Base-by-base conservation (phyloP, 2,113 vertebrate species). In the Pterophyllum scalare region DNA sequence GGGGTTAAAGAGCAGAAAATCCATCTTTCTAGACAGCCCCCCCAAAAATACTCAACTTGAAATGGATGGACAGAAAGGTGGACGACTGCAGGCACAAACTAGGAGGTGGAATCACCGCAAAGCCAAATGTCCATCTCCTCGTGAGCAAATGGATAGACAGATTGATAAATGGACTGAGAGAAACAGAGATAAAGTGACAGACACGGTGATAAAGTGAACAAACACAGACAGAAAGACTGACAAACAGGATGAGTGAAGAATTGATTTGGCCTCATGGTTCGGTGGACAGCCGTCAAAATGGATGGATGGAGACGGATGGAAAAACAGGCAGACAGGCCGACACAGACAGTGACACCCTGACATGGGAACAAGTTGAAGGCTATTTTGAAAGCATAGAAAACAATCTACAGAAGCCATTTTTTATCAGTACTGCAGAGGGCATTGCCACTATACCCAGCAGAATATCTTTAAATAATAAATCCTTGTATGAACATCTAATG, bases 1-100 rank as follows among this genome's bases (percentile, higher is more conserved):
- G 93, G 91, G 96, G 95, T 96, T 96, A 96, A 96, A 95, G 94
- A 96, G 95, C 95, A 96, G 95, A 35, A 24, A 94, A 94, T 94
- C 19, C 74, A 96, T 96, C 96, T 95, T 93, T 96, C 95, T 40
- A 95, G 95, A 95, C 96, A 96, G 96, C 95, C 35, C 8, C 8
- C 8, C 20, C 12, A 15, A 12, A 12, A n/a, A 59, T n/a, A 26
- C 31, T 76, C 9, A 72, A 33, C 12, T 31, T 12, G 22, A 59
- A 61, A 28, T 22, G 7, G 22, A 43, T 26, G 22, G 54, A 35
- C 12, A 54, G 52, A 33, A 46, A 56, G 40, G 52, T 38, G 65
- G 62, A 87, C 40, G 38, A 14, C 38, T 70, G 60, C 72, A 85
- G 35, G 67, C 64, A 28, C 40, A 77, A 58, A 82, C 59, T 31